These are phyloP conservation scores for Morphnarchus princeps DNA, from an alignment of 2,113 vertebrate genomes.

Conservation along the genomic window DNA sequence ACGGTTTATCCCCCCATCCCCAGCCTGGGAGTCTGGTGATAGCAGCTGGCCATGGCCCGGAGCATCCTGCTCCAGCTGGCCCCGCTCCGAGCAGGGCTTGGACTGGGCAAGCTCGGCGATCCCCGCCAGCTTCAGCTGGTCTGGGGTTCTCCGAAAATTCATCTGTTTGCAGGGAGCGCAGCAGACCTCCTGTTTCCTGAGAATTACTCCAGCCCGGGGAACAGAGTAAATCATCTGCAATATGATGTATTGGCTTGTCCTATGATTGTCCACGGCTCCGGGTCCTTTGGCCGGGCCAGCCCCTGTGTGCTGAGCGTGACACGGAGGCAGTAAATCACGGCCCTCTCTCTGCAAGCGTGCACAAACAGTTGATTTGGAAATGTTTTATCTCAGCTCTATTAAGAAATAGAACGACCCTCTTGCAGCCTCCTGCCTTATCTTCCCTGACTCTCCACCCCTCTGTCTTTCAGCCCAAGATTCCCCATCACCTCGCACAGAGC, in stretches of 20 bases:
- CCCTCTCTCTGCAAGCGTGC: accelerated
- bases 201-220: not conserved
- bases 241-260: not conserved
- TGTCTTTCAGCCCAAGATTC: not conserved
- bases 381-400: not conserved
- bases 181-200: not conserved
- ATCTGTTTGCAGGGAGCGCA: not conserved
- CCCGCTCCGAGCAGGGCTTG: not conserved
- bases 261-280: not conserved
- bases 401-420: not conserved
- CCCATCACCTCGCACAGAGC: not conserved
- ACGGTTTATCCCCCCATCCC: not conserved
- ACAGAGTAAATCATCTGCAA: not conserved
- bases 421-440: not conserved
- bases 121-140: not conserved
- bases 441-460: not conserved
- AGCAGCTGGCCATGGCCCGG: accelerated
- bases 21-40: not conserved
- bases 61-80: not conserved
- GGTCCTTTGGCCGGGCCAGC: not conserved
- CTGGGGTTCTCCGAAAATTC: not conserved
- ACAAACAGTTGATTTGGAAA: not conserved
- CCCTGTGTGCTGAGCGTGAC: not conserved
- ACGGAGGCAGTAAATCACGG: not conserved
- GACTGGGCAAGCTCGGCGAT: not conserved